Evolutionary conservation across 2,888 invertebrate species (phyloP).

Genomic region (Cabera pusaria): DNA sequence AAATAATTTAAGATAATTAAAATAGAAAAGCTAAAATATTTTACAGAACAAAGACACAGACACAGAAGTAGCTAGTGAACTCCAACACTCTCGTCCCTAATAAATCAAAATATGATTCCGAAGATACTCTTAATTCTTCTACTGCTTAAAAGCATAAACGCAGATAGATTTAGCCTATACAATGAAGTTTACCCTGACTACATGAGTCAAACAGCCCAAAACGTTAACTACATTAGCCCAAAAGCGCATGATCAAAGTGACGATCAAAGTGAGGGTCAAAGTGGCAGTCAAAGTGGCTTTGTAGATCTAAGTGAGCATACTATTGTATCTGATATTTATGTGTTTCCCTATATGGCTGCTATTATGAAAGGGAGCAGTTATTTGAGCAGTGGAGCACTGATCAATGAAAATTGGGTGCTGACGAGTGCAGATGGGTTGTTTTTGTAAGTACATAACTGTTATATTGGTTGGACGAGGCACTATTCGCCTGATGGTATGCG

Average conservation of each 20-base stretch:
- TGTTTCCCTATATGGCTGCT: slow-evolving; percentile 64
- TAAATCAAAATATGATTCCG: too few species aligned
- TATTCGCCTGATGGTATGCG: too few species aligned
- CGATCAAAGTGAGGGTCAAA: background rate
- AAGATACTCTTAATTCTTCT: too few species aligned
- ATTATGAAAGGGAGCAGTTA: slow-evolving; percentile 55
- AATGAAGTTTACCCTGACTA: background rate
- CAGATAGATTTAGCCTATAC: background rate
- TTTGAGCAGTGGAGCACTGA: slow-evolving; percentile 61
- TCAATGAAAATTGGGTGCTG: slow-evolving; percentile 63
- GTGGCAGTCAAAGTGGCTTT: background rate
- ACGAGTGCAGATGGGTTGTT: slow-evolving; percentile 61
- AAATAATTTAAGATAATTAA: too few species aligned
- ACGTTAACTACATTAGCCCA: background rate
- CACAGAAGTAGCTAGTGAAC: too few species aligned
- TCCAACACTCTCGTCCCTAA: too few species aligned
- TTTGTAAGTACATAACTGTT: slow-evolving; percentile 61
- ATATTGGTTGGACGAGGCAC: too few species aligned
- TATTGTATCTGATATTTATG: slow-evolving; percentile 43
- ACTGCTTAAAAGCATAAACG: too few species aligned
- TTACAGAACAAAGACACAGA: too few species aligned
- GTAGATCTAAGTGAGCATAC: slow-evolving; percentile 44
- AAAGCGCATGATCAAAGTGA: background rate
- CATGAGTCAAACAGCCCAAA: background rate
- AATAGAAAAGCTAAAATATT: too few species aligned